phyloP scores from a whole-genome alignment of 1,140 invertebrate genomes.

The Drosophila murphyi region DNA sequence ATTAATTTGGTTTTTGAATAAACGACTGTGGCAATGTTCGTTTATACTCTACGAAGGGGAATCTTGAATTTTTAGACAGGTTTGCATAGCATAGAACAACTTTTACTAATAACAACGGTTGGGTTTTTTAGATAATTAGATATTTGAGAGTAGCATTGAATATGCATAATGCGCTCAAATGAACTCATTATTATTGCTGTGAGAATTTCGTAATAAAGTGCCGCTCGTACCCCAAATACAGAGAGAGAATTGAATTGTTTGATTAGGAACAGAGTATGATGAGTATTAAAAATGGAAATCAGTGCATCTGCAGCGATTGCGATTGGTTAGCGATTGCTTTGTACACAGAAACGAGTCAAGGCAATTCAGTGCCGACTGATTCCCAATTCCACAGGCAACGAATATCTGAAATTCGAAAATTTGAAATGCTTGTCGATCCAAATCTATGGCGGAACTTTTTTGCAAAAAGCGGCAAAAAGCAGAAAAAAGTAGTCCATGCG shows the following conservation, averaged over 20 bases:
- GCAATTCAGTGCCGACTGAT: constrained; percentile 17
- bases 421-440: not conserved
- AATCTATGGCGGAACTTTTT: not conserved
- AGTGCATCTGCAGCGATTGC: constrained; percentile 20
- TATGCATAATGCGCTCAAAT: not conserved
- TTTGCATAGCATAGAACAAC: too few species aligned
- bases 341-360: constrained; percentile 19
- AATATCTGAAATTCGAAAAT: too few species aligned
- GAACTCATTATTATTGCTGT: constrained; percentile 1
- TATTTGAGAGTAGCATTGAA: too few species aligned
- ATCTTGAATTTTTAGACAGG: too few species aligned
- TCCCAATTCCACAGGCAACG: not conserved
- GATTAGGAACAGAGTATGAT: constrained; percentile 39
- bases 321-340: constrained; percentile 25
- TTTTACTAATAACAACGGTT: too few species aligned
- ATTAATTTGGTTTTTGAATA: too few species aligned
- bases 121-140: too few species aligned
- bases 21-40: too few species aligned
- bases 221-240: not conserved
- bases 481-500: not conserved
- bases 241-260: constrained; percentile 22
- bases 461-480: constrained; percentile 1
- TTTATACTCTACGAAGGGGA: too few species aligned
- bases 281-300: constrained; percentile 2
- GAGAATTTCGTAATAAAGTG: constrained; percentile 26